Evolutionary conservation across 2,888 invertebrate genomes (phyloP), one percentile per base, ranked within the genome.

Genomic region (Cepaea hortensis): DNA sequence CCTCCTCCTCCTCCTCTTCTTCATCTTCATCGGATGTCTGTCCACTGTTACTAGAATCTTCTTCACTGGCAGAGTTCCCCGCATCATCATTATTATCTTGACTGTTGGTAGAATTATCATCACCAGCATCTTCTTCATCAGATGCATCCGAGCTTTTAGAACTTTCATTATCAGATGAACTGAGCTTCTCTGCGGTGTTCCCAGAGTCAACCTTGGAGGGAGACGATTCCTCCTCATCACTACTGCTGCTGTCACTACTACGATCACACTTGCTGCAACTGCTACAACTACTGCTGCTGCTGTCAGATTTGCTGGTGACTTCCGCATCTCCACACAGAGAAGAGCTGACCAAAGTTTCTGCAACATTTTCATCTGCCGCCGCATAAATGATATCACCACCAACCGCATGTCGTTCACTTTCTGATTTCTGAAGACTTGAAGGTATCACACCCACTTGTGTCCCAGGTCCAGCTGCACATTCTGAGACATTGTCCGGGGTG

Each of bases 1-100:
- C 84, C 7, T 73, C 80, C 0, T 79, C 80, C 0, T 73, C 73
- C 9, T 84, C 87, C 35, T 84, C 72, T 13, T 87, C 84, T 5
- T 46, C 73, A 18, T 61, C 73, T 5, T 46, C 73, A 18, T 61
- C 79, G 20, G 55, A 46, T 35, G 48, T 55, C 13, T 55, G 7
- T 13, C 23, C 46, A 68, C 20, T 55, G 50, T 35, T 62, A 35
- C 62, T 20, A 20, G 46, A 61, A 48, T 68, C 76, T 50, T 76
- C 81, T 70, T 61, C 62, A 55, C 61, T 35, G 61, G 11, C 35
- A 75, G 15, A 6, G n/a, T 6, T 20, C 18, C n/a, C 79, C 3
- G 9, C 18, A 72, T 72, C 72, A 68, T n/a, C 68, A 13, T 55
- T 13, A 20, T 65, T 4, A 6, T 68, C 68, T n/a, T 68, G 68